A percentile compares a stretch with the other conserved stretches of the same genome.
phyloP scores from a whole-genome alignment of 2,113 vertebrate species.

The Cyprinus carpio region DNA sequence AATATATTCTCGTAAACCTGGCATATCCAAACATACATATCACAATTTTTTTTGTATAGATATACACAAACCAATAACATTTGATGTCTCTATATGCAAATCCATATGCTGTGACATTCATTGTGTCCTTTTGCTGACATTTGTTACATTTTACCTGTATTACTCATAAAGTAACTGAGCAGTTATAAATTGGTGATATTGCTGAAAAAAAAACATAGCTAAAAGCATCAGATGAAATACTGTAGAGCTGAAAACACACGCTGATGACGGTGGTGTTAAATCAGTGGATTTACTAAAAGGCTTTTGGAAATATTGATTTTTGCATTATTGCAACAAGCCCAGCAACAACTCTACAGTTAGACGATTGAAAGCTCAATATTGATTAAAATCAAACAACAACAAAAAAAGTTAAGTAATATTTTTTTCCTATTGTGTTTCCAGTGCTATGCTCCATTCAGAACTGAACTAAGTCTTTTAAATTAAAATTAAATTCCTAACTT shows the following conservation, averaged over 20 bases:
- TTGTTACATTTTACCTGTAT: background rate
- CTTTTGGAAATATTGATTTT: conserved; percentile 36
- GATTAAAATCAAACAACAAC: background rate
- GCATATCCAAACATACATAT: conserved; percentile 4
- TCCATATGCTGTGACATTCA: background rate
- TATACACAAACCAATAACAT: background rate
- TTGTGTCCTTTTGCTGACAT: background rate
- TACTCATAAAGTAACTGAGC: background rate
- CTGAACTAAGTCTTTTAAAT: background rate
- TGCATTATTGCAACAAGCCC: conserved; percentile 35
- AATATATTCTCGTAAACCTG: background rate
- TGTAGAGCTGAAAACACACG: background rate
- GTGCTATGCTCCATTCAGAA: background rate
- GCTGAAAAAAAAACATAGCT: background rate
- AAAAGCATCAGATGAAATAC: conserved; percentile 5
- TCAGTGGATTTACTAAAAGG: conserved; percentile 17
- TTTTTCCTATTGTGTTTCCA: background rate
- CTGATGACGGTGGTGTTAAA: conserved; percentile 29
- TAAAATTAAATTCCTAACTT: background rate
- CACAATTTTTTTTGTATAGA: background rate
- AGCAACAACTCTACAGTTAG: background rate
- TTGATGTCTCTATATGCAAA: background rate
- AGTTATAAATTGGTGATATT: background rate
- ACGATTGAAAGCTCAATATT: background rate
- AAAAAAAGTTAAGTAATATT: background rate